These are phyloP conservation scores for Phenacoccus solenopsis DNA, from an alignment of 1,140 invertebrate species.

Conservation along the genomic window DNA sequence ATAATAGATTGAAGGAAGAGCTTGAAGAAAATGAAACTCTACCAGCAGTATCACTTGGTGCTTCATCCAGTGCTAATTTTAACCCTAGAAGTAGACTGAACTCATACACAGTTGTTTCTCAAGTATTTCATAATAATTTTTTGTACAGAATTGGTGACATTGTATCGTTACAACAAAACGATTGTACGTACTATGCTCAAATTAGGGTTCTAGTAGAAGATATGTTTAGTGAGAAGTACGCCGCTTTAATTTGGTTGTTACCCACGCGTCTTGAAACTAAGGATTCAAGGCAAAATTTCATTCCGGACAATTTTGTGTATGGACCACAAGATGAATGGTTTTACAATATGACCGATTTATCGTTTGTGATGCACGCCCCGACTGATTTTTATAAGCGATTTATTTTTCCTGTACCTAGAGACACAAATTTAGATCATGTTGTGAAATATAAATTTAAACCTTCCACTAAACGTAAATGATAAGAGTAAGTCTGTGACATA, in stretches of 20 bases:
- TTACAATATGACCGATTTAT: background rate
- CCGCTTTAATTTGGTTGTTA: background rate
- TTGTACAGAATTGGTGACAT: background rate
- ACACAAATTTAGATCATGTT: background rate
- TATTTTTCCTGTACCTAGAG: background rate
- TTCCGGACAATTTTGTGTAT: background rate
- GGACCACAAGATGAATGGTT: slow-evolving; percentile 6
- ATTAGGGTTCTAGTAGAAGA: background rate
- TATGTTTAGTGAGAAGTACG: slow-evolving; percentile 4
- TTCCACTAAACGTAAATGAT: background rate
- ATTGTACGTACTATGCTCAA: background rate
- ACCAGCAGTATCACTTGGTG: too few relatives aligned
- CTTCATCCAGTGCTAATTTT: too few relatives aligned
- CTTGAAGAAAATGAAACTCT: too few relatives aligned
- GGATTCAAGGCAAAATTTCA: background rate
- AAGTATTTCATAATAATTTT: background rate
- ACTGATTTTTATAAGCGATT: background rate
- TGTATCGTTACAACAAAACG: background rate
- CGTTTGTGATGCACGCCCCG: background rate
- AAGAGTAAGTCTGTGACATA: background rate
- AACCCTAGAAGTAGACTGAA: too few relatives aligned
- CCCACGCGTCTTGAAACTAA: background rate
- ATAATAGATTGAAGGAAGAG: background rate
- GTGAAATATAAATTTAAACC: background rate
- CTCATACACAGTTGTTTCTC: background rate